phyloP scores from a whole-genome alignment of 2,797 vertebrate genomes.

The Platalea minor region DNA sequence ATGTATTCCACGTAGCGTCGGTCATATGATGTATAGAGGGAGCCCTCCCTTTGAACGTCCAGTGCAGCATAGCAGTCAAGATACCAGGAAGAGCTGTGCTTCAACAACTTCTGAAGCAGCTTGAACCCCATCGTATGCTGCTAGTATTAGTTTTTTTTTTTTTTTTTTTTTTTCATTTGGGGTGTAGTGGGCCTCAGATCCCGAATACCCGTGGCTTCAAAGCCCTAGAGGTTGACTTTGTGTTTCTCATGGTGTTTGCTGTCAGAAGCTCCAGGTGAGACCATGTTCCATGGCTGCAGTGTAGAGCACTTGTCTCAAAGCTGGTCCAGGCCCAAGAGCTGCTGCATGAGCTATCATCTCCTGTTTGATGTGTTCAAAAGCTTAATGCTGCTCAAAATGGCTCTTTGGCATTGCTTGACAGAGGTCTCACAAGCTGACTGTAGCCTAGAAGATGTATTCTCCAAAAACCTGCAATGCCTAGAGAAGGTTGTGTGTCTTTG shows the following conservation, averaged over 20 bases:
- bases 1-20: accelerated
- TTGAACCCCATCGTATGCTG: neutral
- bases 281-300: neutral
- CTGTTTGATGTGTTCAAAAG: neutral
- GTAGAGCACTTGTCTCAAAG: neutral
- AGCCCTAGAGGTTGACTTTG: neutral
- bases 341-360: neutral
- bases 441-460: neutral
- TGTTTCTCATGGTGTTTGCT: neutral
- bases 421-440: neutral
- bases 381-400: neutral
- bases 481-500: neutral
- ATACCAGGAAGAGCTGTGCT: neutral
- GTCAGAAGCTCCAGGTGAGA: neutral
- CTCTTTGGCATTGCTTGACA: neutral
- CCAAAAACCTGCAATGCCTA: neutral
- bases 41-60: neutral
- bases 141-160: neutral
- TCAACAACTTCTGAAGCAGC: neutral
- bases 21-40: neutral
- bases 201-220: neutral
- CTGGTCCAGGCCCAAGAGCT: neutral
- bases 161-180: neutral
- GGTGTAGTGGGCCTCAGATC: neutral
- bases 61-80: neutral